Evolutionary conservation across 53 echinoderm and acorn worm genomes (phyloP), one percentile per base, ranked within the genome.

Genomic region (Echinometra lucunter): DNA sequence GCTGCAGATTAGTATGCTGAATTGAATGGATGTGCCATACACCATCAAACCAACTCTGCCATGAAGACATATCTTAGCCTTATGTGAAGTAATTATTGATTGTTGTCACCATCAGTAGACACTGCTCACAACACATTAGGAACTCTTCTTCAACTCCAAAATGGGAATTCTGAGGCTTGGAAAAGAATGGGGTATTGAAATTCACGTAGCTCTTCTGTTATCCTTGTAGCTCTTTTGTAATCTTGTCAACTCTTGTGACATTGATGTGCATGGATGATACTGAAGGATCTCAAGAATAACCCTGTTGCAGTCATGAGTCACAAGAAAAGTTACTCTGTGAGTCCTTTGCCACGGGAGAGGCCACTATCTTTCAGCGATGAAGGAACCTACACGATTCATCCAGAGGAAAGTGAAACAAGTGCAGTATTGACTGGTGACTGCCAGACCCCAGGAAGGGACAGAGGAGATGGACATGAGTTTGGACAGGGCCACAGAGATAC

Each of bases 371-470:
- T 85, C 30, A 49, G 28, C 30, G 85, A 85, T 13, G 85, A 85
- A 30, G 85, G 85, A 85, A 85, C 85, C 10, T 85, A n/a, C 85
- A 85, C 28, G 49, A 9, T 11, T 47, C 85, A 85, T 85, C 37
- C 30, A 49, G 47, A 53, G 49, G 85, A 85, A 49, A 85, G 49
- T 85, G 85, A 85, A 85, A 49, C 85, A 49, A 49, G 85, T 53
- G 28, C 85, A 30, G 49, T 49, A 3, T 49, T 85, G 47, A 30
- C 47, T 85, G 85, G 28, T n/a, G 85, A 49, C 47, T 30, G 49
- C 10, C 85, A n/a, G 53, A 49, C 53, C 11, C 49, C 38, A 78
- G 78, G 21, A 21, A 78, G 78, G 13, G 23, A 8, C 6, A 21
- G n/a, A 49, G 85, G 30, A 47, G 49, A 85, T 25, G 12, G 27